Base-by-base conservation (phyloP, 1,140 invertebrate genomes). In the Megalopta genalis region DNA sequence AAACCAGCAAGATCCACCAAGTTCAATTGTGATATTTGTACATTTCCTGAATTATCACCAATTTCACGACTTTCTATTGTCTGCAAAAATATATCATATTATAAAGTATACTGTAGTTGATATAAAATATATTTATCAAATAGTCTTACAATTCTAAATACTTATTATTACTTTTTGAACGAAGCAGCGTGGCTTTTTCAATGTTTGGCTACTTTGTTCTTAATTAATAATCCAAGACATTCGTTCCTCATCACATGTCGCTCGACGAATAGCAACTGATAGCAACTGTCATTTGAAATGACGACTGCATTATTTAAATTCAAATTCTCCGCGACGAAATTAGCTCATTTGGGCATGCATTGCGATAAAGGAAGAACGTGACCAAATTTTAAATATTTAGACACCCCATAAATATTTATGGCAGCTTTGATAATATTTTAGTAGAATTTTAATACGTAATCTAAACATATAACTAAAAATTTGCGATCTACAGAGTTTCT, bases 1-100 rank as follows among this genome's bases (percentile, higher is more conserved):
- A 96, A 97, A 2, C 97, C 98, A 60, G 97, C 97, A 62, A 98
- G 91, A 91, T 98, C 97, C 0, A 98, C 97, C 6, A 98, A 92
- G 92, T 98, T 97, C 57, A 97, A 89, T 63, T 96, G 94, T 0
- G 96, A 96, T 59, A 98, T 66, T 81, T 76, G 73, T 37, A 86
- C 60, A 59, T 23, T 64, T 67, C 21, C 67, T 52, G n/a, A 69
- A 37, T 57, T 57, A 6, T 18, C 46, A 32, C 32, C 62, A 57
- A 67, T 39, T 46, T 74, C 67, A 49, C 73, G 80, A 83, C 86
- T 87, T 72, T 87, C 86, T 39, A 87, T 87, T 39, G 68, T 87
- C 86, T 87, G 60, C 14, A 80, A 82, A 62, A 2, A 57, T 27
- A 14, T 77, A 39, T 65, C 69, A 49, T 27, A 71, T 25, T 80